Percentiles rank a stretch among this genome's conserved stretches.
These are phyloP conservation scores for Brenthis ino DNA, from an alignment of 2,888 invertebrate species.

Conservation along the genomic window DNA sequence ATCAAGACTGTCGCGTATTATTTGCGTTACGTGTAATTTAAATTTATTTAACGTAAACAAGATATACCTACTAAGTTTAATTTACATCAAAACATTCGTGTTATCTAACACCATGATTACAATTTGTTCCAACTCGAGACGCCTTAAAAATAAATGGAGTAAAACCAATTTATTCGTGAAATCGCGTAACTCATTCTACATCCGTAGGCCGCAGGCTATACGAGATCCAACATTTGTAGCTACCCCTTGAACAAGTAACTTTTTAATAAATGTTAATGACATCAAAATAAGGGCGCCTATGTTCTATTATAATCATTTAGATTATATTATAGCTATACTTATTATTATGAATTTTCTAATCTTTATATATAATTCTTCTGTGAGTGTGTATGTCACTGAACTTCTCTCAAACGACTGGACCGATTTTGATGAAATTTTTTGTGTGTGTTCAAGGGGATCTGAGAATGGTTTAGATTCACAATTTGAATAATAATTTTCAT, in stretches of 20 bases:
- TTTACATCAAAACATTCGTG: conserved; percentile 9
- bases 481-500: no score
- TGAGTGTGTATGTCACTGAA: no score
- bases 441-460: no score
- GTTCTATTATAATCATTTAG: conserved; percentile 3
- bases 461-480: no score
- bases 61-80: conserved; percentile 11
- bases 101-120: conserved; percentile 17
- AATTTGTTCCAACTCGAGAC: conserved; percentile 21
- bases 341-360: no score
- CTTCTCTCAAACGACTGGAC: no score
- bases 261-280: not conserved
- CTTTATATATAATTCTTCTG: no score
- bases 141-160: conserved; percentile 15
- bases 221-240: conserved; percentile 32
- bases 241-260: conserved; percentile 13
- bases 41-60: not conserved
- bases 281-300: not conserved
- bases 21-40: no score
- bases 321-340: no score
- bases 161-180: conserved; percentile 30
- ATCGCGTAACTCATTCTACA: conserved; percentile 30
- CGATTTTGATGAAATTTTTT: no score
- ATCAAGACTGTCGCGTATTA: no score
- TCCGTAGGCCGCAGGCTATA: conserved; percentile 32